Evolutionary conservation across 2,113 vertebrate genomes (phyloP).

Genomic region (Lepisosteus oculatus): DNA sequence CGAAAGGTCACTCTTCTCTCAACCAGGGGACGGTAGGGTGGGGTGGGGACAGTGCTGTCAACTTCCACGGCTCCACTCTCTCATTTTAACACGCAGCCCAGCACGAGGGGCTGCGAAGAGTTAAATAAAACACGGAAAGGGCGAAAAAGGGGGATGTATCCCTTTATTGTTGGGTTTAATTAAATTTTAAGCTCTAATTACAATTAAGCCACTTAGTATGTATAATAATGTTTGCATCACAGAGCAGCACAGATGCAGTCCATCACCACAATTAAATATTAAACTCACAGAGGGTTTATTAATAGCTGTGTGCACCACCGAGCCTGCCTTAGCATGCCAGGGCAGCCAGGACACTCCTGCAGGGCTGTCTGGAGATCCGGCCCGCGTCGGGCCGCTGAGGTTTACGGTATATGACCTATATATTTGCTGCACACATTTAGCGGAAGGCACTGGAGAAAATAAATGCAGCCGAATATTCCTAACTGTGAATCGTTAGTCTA

Average conservation of each 20-base stretch:
- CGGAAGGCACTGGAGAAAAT: constrained; percentile 57
- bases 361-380: constrained; percentile 53
- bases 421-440: constrained; percentile 49
- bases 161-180: constrained; percentile 73
- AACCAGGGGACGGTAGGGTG: too few relatives aligned
- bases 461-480: constrained; percentile 66
- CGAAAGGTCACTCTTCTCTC: too few relatives aligned
- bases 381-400: constrained; percentile 58
- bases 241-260: constrained; percentile 79
- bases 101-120: too few relatives aligned
- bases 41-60: too few relatives aligned
- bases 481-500: constrained; percentile 77
- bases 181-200: constrained; percentile 80
- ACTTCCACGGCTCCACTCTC: too few relatives aligned
- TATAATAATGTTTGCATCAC: constrained; percentile 80
- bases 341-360: constrained; percentile 44
- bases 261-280: constrained; percentile 80
- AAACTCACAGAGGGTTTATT: constrained; percentile 74
- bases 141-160: constrained; percentile 45
- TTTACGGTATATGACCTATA: constrained; percentile 67
- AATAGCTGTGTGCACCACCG: constrained; percentile 60
- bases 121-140: constrained; percentile 11
- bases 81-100: too few relatives aligned
- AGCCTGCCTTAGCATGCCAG: constrained; percentile 36
- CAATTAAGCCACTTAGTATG: constrained; percentile 80